Evolutionary conservation across 2,797 vertebrate species (phyloP), one percentile per base, ranked within the genome.

Genomic region (Ciconia nigra): DNA sequence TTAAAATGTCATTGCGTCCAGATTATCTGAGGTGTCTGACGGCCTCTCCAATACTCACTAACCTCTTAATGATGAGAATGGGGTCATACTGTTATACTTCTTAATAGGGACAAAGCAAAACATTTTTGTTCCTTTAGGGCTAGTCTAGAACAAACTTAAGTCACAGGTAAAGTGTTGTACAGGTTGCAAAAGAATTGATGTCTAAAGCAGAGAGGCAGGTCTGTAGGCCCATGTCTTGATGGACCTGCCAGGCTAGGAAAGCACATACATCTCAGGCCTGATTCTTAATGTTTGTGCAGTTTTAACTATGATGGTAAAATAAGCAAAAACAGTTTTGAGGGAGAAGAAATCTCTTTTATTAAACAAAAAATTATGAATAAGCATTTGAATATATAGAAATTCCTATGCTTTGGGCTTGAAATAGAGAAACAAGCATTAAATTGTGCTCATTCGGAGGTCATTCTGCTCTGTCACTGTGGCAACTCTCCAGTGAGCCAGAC

Each of bases 81-180:
- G 18, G 20, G 47, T 28, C 25, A 6, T n/a, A 35, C 5, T 44
- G 24, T 11, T 77, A 5, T 35, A 22, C 10, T 76, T 76, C 37
- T 5, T 47, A 37, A 46, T 2, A 78, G n/a, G 29, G 9, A 78
- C 4, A 28, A 35, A 65, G 3, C 0, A 2, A 82, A 86, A 69
- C 1, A 0, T 0, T 57, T 83, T 55, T 67, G 8, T n/a, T 63
- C 21, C 35, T 67, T 46, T 17, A 51, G 24, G 25, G 10, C 5
- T 47, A 37, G 7, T 35, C 51, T 46, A 51, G 35, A 13, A 39
- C 7, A 71, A 66, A n/a, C 2, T 11, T 39, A 59, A 86, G 35
- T 55, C 15, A 31, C 9, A 72, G 31, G 33, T 28, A 78, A 83
- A 82, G 44, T 11, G 9, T 22, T 49, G 24, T 59, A 72, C 2